Conservation (phyloP, 2,113 vertebrate genomes). For the Copsychus sechellarum region DNA sequence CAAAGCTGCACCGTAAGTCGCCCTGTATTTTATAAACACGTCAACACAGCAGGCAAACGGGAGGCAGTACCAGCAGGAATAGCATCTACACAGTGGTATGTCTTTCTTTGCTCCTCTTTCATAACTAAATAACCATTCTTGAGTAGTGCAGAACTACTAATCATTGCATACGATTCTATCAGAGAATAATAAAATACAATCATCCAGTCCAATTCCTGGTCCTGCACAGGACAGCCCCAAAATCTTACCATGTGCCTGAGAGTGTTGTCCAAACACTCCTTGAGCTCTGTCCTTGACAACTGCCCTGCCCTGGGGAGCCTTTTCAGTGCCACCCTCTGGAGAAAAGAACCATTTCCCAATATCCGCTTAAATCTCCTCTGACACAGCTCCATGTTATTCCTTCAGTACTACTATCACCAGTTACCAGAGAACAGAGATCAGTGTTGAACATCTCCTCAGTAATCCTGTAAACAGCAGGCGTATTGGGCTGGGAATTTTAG, state of each 20-base stretch:
- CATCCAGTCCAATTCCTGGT: not conserved
- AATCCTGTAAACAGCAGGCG: not conserved
- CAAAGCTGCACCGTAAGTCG: not conserved
- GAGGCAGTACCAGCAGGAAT: not conserved
- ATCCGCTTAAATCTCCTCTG: not conserved
- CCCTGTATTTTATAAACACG: not conserved
- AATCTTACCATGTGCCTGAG: not conserved
- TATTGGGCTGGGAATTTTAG: not conserved
- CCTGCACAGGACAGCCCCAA: not conserved
- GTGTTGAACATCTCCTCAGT: not conserved
- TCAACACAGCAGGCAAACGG: not conserved
- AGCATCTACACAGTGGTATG: not conserved
- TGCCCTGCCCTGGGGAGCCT: not conserved
- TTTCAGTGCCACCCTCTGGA: not conserved
- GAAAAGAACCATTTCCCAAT: not conserved
- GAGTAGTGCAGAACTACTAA: not conserved
- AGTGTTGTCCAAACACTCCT: not conserved
- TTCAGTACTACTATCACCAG: not conserved
- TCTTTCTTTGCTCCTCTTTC: not conserved
- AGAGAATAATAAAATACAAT: not conserved
- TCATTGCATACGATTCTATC: not conserved
- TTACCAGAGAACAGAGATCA: not conserved
- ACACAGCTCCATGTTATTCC: not conserved
- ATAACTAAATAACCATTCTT: not conserved
- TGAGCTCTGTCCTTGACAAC: not conserved